Evolutionary conservation across 2,797 vertebrate genomes (phyloP), one percentile per base, ranked within the genome.

Genomic region (Muraenolepis orangiensis): DNA sequence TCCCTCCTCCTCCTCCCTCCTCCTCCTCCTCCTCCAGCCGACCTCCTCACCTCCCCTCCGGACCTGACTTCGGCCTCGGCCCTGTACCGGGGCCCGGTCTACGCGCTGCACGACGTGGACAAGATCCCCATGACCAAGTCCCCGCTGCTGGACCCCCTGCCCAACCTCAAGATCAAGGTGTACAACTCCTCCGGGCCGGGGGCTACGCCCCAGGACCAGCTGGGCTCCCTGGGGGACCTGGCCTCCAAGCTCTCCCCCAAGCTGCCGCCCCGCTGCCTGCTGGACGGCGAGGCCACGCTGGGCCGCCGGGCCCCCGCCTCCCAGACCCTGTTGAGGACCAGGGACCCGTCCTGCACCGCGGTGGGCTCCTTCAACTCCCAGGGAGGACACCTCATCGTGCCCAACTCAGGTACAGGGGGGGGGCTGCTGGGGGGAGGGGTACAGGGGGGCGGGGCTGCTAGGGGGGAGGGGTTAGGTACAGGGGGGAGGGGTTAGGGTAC

Each of bases 121-220:
- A 99, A 99, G 92, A 99, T 99, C 85, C 96, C 97, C 67, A 99
- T 99, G 98, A 99, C 97, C 82, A 98, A 97, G 86, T 99, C 97
- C 16, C 98, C 97, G 0, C 95, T 99, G 77, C 92, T 99, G 78
- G 98, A 99, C 84, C 97, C 98, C 0, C 91, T 99, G 42, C 98
- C 98, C 70, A 98, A 97, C 91, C 87, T 98, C 87, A 98, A 99
- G 90, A 98, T 98, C 87, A 99, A 99, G 87, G 97, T 99, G 75
- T 99, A 96, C 86, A 98, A 97, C 87, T 98, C 95, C 6, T 96
- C 97, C 0, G 96, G 96, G 0, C 89, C 96, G 57, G n/a, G n/a
- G n/a, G 95, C 97, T 80, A 98, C 97, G 0, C 96, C 98, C 0
- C 97, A 98, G 88, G 98, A 98, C 51, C 97, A 98, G 80, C 93